phyloP scores from a whole-genome alignment of 2,113 vertebrate genomes.

The Centrocercus urophasianus region DNA sequence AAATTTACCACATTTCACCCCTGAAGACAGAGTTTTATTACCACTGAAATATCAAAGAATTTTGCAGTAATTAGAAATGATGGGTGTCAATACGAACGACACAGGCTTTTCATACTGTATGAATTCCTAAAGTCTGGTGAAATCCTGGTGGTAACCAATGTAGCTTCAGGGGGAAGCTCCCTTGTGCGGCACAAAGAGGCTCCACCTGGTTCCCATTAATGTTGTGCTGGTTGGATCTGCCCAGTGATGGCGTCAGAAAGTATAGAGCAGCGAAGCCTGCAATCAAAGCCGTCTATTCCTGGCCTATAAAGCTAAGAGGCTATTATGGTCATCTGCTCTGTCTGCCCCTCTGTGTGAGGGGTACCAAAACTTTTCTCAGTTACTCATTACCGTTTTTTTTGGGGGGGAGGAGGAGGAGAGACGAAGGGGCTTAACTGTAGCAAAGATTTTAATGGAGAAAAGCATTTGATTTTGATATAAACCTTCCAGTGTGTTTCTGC shows the following conservation, averaged over 20 bases:
- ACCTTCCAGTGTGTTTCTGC: constrained; percentile 5
- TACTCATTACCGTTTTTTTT: not conserved
- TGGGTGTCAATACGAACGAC: not conserved
- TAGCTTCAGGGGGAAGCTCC: constrained; percentile 45
- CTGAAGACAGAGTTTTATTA: not conserved
- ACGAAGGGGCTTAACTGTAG: not conserved
- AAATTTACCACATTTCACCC: not conserved
- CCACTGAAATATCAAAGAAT: not conserved
- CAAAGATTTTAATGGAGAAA: not conserved
- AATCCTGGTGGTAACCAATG: constrained; percentile 24
- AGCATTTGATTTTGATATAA: not conserved
- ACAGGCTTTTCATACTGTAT: accelerated
- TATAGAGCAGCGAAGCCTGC: constrained; percentile 41
- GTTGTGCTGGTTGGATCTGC: constrained; percentile 47
- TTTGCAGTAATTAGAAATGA: not conserved
- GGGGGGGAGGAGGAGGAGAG: too few relatives aligned
- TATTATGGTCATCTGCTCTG: constrained; percentile 47
- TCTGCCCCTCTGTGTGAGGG: not conserved
- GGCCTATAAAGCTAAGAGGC: constrained; percentile 57
- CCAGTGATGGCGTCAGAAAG: constrained; percentile 55
- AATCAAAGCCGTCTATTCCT: constrained; percentile 52
- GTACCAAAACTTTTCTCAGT: constrained; percentile 22
- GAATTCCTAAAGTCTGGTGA: not conserved
- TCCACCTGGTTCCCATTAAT: constrained; percentile 59
- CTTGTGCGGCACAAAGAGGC: constrained; percentile 37